A percentile compares a stretch with the other conserved stretches of the same genome.
Conservation (phyloP, 2,888 invertebrate species). For the Nymphalis polychloros region DNA sequence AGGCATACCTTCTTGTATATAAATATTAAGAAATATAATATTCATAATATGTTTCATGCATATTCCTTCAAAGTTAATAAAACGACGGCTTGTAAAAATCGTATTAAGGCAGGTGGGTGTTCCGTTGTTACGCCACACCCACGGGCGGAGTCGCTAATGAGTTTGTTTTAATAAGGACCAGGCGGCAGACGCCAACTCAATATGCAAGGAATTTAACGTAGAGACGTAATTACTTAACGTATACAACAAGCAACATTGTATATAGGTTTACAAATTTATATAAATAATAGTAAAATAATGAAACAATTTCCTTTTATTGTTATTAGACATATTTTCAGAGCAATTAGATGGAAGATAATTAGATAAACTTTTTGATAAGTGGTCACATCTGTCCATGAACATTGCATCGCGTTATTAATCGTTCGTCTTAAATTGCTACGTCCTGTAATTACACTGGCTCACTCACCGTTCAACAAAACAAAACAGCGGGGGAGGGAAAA, state of each 20-base stretch:
- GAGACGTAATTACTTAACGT: slow-evolving; percentile 9
- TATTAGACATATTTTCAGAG: too few species aligned
- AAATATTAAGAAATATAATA: background rate
- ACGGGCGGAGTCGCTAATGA: slow-evolving; percentile 65
- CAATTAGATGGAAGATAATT: too few species aligned
- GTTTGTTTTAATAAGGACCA: slow-evolving; percentile 47
- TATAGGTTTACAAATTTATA: background rate
- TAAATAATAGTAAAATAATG: background rate
- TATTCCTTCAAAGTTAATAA: slow-evolving; percentile 2
- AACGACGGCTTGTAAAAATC: slow-evolving; percentile 26
- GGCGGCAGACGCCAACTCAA: slow-evolving; percentile 17
- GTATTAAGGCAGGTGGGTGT: slow-evolving; percentile 44
- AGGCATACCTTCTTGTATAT: too few species aligned
- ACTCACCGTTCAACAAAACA: too few species aligned
- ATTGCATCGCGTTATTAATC: too few species aligned
- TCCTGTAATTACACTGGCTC: too few species aligned
- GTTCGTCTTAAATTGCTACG: too few species aligned
- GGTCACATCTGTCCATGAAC: too few species aligned
- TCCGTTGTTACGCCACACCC: slow-evolving; percentile 54
- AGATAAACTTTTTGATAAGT: too few species aligned
- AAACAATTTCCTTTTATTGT: too few species aligned
- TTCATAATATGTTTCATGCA: background rate
- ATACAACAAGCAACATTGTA: background rate
- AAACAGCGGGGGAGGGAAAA: too few species aligned
- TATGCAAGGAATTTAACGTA: slow-evolving; percentile 12